Evolutionary conservation across 2,797 vertebrate genomes (phyloP), one percentile per base, ranked within the genome.

Genomic region (Phyllotis vaccarum): DNA sequence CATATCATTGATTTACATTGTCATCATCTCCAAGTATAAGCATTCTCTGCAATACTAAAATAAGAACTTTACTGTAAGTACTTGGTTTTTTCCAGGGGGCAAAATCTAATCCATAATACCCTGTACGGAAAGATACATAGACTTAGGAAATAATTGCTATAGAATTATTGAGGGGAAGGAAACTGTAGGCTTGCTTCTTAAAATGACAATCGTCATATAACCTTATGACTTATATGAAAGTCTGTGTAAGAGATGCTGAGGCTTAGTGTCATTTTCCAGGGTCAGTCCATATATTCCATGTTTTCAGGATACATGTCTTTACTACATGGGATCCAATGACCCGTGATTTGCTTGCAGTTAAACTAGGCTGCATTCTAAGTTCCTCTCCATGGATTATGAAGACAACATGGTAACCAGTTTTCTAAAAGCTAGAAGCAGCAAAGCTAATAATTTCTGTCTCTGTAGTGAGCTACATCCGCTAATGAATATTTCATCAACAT

Each of bases 351-450:
- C 7, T 52, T 34, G 9, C 5, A 68, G 4, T 54, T 3, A 60
- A 60, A 14, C 24, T 40, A 19, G 52, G 7, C 37, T 40, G 0
- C 54, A 7, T 0, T 21, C 17, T 62, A 5, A 74, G 43, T 21
- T 72, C 10, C 3, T 52, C 6, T 1, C 29, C 37, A 9, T 2
- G 31, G 1, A 34, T 7, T 6, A 31, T 37, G 10, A 5, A 68
- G 37, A 6, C 46, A 78, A 11, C 2, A n/a, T 52, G n/a, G 24
- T 34, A 54, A 34, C 66, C 74, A 56, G 5, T 24, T 21, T 87
- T 22, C 19, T 49, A 2, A 14, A 70, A 2, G 37, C 2, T 16
- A 12, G 24, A 14, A 72, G 29, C 9, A 54, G 14, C 37, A 34
- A 21, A 58, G 14, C 7, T 79, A 40, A 70, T 37, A 4, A 37